Conservation (phyloP, 1,140 invertebrate genomes). For the Zaprionus ornatus region DNA sequence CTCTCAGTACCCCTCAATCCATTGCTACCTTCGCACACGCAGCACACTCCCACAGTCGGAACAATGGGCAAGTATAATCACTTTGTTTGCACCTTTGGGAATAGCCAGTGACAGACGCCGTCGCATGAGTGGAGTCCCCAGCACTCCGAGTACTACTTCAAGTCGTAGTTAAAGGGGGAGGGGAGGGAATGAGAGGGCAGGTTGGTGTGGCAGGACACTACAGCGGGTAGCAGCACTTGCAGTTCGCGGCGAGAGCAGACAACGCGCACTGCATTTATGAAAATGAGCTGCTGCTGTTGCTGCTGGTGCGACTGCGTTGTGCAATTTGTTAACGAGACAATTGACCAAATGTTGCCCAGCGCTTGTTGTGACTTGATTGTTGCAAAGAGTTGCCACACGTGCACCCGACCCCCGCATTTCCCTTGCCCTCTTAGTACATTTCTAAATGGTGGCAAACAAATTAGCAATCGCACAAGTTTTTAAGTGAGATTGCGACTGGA, state of each 20-base stretch:
- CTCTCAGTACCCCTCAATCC: neutral
- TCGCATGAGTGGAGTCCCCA: conserved; percentile 52
- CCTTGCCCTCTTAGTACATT: neutral
- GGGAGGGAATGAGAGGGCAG: neutral
- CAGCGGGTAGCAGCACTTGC: neutral
- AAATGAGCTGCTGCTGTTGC: conserved; percentile 67
- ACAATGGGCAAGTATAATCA: conserved; percentile 82
- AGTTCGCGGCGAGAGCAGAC: neutral
- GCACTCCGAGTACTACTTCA: conserved; percentile 1
- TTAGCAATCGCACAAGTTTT: neutral
- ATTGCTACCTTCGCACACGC: conserved; percentile 11
- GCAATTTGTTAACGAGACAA: conserved; percentile 79
- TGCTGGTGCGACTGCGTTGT: conserved; percentile 17
- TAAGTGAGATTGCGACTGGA: neutral
- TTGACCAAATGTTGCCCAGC: conserved; percentile 65
- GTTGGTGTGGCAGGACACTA: conserved; percentile 13
- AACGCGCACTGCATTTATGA: conserved; percentile 67
- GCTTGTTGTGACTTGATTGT: conserved; percentile 53
- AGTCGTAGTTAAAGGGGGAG: neutral
- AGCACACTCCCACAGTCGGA: conserved; percentile 57
- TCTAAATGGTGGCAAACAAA: neutral
- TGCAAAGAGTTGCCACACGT: conserved; percentile 23
- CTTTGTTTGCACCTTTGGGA: conserved; percentile 82
- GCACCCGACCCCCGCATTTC: neutral
- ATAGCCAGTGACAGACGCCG: conserved; percentile 76